phyloP scores from a whole-genome alignment of 2,888 invertebrate genomes.

The Mesorhabditis spiculigera region DNA sequence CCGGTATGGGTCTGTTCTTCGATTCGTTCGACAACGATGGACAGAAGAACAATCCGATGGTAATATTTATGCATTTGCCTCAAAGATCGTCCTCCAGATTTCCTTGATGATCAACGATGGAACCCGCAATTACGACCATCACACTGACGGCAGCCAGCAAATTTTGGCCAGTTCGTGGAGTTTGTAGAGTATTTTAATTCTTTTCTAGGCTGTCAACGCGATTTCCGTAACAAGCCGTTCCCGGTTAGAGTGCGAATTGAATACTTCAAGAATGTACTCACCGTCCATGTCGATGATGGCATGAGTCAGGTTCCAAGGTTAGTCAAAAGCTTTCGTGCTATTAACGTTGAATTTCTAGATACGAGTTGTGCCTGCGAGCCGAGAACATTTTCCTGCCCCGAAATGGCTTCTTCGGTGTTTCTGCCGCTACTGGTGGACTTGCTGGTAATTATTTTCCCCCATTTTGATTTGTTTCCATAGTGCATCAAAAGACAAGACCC shows the following conservation, averaged over 20 bases:
- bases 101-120: constrained; percentile 94
- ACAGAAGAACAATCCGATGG: constrained; percentile 60
- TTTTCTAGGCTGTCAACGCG: constrained; percentile 81
- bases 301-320: constrained; percentile 82
- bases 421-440: constrained; percentile 82
- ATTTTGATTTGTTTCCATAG: too few relatives aligned
- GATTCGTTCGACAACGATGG: constrained; percentile 99
- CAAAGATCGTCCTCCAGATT: constrained; percentile 69
- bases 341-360: constrained; percentile 59
- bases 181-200: neutral
- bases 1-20: constrained; percentile 81
- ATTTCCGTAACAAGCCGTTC: constrained; percentile 97
- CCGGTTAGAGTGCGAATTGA: constrained; percentile 86
- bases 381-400: constrained; percentile 85
- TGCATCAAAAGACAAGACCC: too few relatives aligned
- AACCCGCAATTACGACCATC: constrained; percentile 84
- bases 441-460: constrained; percentile 64
- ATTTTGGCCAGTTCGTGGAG: constrained; percentile 60
- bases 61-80: neutral
- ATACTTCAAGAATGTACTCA: constrained; percentile 86
- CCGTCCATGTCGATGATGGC: constrained; percentile 84
- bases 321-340: neutral
- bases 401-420: constrained; percentile 83
- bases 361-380: constrained; percentile 84
- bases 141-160: constrained; percentile 87